Base-by-base conservation (phyloP, 2,888 invertebrate species). In the Prosapia bicincta region DNA sequence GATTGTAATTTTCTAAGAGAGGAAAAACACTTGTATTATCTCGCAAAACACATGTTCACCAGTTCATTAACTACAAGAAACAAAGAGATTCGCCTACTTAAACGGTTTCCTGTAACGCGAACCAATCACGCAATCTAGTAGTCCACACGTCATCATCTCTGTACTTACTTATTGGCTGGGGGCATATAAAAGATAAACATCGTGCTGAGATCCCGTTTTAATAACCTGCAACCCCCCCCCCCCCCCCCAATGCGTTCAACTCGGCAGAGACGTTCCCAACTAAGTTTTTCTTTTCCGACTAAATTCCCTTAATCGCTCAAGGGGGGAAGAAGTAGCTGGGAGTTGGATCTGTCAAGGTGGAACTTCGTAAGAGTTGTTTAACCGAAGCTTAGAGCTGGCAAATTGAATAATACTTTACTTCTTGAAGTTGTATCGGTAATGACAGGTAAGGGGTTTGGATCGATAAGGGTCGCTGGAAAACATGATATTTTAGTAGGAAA, bases 401-500 rank as follows among this genome's bases (percentile, higher is more conserved):
- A 54, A 54, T 54, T 54, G 54, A 54, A 54, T 54, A 54, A 54
- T 54, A 54, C 54, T 54, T 54, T 54, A 54, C 54, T 54, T 54
- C 20, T 54, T 54, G 20, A 54, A 54, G 54, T 54, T 54, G 20
- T 54, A 54, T 54, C 54, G 20, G 54, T 54, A 54, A 54, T 54
- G 54, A 54, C 54, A 54, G 54, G 54, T 54, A 54, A 54, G 20
- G 54, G 54, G 54, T 54, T 54, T 1, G 20, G 54, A 54, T 54
- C 54, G 54, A 54, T 54, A 54, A 54, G 54, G 38, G n/a, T 54
- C 54, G 54, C 20, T 54, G 20, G 54, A 20, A 38, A 38, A 38
- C 30, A 30, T 30, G 30, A 30, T 30, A 30, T 30, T 30, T 30
- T 30, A 30, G 30, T 30, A 30, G 30, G 30, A 30, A 30, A 5